Percentiles rank a stretch among this genome's conserved stretches.
phyloP scores from a whole-genome alignment of 2,113 vertebrate species.

The Fukomys damarensis region DNA sequence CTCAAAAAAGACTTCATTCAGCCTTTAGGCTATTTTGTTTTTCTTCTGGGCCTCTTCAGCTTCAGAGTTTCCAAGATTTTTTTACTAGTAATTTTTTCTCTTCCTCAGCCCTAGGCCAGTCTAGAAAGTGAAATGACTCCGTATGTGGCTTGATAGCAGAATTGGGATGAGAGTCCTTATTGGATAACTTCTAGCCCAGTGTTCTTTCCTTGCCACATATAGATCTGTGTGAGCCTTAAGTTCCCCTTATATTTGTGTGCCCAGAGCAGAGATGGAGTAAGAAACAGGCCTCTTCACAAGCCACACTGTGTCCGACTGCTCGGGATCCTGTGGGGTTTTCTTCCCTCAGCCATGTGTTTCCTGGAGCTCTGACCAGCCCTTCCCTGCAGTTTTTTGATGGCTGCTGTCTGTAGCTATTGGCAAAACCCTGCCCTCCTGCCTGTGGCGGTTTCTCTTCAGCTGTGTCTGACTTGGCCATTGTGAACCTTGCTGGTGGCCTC shows the following conservation, averaged over 20 bases:
- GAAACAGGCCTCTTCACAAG: no score
- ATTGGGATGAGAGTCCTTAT: background rate
- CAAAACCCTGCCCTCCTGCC: background rate
- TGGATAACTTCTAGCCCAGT: background rate
- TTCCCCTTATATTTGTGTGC: background rate
- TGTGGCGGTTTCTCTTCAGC: background rate
- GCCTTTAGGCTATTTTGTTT: background rate
- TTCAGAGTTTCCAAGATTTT: background rate
- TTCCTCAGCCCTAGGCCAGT: background rate
- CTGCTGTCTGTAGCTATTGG: background rate
- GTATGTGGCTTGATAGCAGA: background rate
- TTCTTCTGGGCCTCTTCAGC: background rate
- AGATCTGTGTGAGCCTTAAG: slow-evolving; percentile 3
- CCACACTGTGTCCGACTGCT: no score
- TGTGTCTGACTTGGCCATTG: background rate
- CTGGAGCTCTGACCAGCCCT: background rate
- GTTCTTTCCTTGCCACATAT: background rate
- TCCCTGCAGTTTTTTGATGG: background rate
- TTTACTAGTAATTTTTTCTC: background rate
- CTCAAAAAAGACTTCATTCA: slow-evolving; percentile 9
- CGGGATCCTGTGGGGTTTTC: no score
- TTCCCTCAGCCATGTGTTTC: background rate
- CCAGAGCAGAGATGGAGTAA: background rate
- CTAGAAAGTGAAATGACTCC: background rate
- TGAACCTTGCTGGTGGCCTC: background rate